Evolutionary conservation across 2,888 invertebrate genomes (phyloP).

Genomic region (Vesta saturnalis): DNA sequence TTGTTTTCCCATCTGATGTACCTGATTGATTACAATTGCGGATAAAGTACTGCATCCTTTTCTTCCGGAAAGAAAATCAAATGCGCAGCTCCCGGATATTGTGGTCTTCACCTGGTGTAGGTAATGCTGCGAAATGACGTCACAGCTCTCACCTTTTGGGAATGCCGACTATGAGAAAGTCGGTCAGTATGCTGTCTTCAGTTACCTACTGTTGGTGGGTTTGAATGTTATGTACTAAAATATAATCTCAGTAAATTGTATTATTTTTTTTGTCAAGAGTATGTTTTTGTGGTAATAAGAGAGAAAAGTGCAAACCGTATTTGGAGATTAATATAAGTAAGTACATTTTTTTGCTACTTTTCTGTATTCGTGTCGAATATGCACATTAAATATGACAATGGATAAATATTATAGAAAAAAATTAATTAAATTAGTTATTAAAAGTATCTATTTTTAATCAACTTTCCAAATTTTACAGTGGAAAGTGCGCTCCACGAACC

Average conservation of each 20-base stretch:
- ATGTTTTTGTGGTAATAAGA: not conserved
- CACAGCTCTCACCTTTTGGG: slow-evolving; percentile 55
- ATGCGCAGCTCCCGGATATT: slow-evolving; percentile 34
- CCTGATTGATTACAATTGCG: not conserved
- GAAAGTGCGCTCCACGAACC: not conserved
- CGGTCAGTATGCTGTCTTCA: slow-evolving; percentile 55
- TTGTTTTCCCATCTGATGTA: not conserved
- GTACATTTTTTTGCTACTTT: not conserved
- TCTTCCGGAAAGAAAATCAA: slow-evolving; percentile 19
- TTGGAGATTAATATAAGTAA: slow-evolving; percentile 3
- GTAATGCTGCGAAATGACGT: slow-evolving; percentile 48
- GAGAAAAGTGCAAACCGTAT: not conserved
- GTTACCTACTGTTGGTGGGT: slow-evolving; percentile 25
- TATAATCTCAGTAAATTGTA: not conserved
- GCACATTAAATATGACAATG: too few relatives aligned
- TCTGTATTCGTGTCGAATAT: too few relatives aligned
- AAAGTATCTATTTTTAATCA: not conserved
- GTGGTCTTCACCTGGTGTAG: slow-evolving; percentile 17
- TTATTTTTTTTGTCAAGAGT: too few relatives aligned
- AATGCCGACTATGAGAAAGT: slow-evolving; percentile 55
- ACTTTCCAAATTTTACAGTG: not conserved
- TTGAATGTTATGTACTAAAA: slow-evolving; percentile 26
- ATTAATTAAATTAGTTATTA: not conserved
- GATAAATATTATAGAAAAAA: not conserved
- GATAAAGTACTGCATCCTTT: not conserved